Evolutionary conservation across 64 coral and sea anemone species (phyloP), one percentile per base, ranked within the genome.

Genomic region (Stylophora pistillata): DNA sequence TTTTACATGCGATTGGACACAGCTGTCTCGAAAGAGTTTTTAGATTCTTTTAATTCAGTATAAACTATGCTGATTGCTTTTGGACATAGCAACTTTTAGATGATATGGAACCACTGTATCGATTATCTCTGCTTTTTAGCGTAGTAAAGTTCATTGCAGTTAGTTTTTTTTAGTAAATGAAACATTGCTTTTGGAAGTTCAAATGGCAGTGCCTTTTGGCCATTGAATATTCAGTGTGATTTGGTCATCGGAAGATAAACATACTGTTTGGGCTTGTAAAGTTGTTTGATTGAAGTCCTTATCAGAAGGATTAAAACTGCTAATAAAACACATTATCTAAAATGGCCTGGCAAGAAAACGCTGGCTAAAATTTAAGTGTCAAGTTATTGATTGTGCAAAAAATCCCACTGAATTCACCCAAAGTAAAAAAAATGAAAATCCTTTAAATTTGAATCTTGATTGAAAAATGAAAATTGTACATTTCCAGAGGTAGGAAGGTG

Each of bases 371-470:
- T 62, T 34, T 62, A 69, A 82, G 32, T 68, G 80, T 69, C 64
- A 26, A n/a, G 61, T 69, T 84, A n/a, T 14, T 53, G 47, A 53
- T 18, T 47, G 30, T 84, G 21, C 62, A 69, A 84, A 84, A 65
- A 84, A 41, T 70, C 80, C 80, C 80, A 53, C 18, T 16, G 26
- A 33, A 84, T 5, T 63, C 80, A 26, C 80, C 58, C 60, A 84
- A 84, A 84, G 69, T 84, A 11, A 47, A 13, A 20, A 84, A 84
- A 81, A 29, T 17, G 61, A 81, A 81, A 84, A 84, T 84, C 61
- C 23, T 25, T 13, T n/a, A 63, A 84, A 17, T 69, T 21, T 53
- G 27, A 12, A 16, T 47, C 37, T 47, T 47, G 37, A 47, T 47
- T 47, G 34, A 84, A 84, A 70, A 25, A 21, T 14, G 23, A 30